Base-by-base conservation (phyloP, 2,888 invertebrate species). In the Masnerella sp. region DNA sequence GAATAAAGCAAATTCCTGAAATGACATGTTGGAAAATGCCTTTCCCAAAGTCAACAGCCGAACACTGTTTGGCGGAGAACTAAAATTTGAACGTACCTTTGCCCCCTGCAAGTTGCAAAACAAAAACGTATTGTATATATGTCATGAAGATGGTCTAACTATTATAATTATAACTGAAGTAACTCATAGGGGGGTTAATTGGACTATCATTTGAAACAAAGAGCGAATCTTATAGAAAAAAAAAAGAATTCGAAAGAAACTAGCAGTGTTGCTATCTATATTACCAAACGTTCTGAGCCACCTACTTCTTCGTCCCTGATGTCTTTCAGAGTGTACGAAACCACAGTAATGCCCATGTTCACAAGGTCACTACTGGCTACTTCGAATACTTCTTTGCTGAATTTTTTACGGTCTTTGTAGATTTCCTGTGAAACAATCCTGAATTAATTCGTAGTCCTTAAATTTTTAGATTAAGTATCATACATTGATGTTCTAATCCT, bases 301-400 rank as follows among this genome's bases (percentile, higher is more conserved):
- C 89, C 88, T 89, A 96, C 97, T 93, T 97, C 96, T 88, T 97
- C 97, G 85, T 97, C 97, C 74, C 96, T 90, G 76, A 97, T 96
- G 88, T 97, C 97, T 88, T 97, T 97, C 20, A 97, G 89, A 0
- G 97, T 97, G 87, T 97, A 97, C 0, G 96, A 97, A 9, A 97
- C 96, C 0, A 97, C 97, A 5, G 96, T 96, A 80, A 97, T 96
- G 40, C 97, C 97, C 97, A 97, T 97, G 84, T 97, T 97, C 79
- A 97, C 96, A 74, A 97, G 90, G 89, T 97, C 97, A 51, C 96
- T 96, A 15, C 96, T 96, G 2, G 97, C 97, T 8, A 97, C 97
- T 89, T 97, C 96, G 83, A 97, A 97, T 2, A 97, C 97, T 88
- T 93, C 92, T 88, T 96, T 97, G 83, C 96, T 96, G 88, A 97